phyloP scores from a whole-genome alignment of 2,888 invertebrate species.

The Ommatoiulus sabulosus region DNA sequence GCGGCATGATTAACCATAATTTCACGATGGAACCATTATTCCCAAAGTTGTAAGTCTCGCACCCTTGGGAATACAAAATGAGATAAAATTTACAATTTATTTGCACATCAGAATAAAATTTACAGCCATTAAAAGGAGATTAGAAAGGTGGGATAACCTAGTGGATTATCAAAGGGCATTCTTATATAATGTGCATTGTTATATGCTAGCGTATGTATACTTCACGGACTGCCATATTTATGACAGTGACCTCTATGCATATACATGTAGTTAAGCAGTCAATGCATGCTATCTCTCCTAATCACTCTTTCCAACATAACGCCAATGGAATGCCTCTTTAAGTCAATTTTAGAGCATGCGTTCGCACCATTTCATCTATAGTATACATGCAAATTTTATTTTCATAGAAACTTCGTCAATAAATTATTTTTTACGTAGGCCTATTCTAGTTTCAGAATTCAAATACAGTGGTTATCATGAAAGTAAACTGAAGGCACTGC shows the following conservation, averaged over 20 bases:
- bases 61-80: not conserved
- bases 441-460: too few species aligned
- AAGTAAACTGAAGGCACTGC: too few species aligned
- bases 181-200: not conserved
- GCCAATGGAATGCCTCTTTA: not conserved
- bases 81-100: not conserved
- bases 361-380: too few species aligned
- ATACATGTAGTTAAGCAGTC: too few species aligned
- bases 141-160: not conserved
- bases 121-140: not conserved
- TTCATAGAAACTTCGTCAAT: too few species aligned
- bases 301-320: not conserved
- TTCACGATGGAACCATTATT: slow-evolving; percentile 4
- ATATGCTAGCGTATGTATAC: not conserved
- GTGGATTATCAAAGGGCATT: not conserved
- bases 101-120: not conserved
- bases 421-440: too few species aligned
- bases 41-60: not conserved
- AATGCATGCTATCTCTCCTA: not conserved
- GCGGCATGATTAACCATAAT: slow-evolving; percentile 11
- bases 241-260: too few species aligned
- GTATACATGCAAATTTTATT: too few species aligned
- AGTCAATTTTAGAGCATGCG: too few species aligned
- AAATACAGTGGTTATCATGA: too few species aligned
- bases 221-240: not conserved